A percentile compares a stretch with the other conserved stretches of the same genome.
Conservation (phyloP, 1,140 invertebrate genomes). For the Mycetomoellerius zeteki region DNA sequence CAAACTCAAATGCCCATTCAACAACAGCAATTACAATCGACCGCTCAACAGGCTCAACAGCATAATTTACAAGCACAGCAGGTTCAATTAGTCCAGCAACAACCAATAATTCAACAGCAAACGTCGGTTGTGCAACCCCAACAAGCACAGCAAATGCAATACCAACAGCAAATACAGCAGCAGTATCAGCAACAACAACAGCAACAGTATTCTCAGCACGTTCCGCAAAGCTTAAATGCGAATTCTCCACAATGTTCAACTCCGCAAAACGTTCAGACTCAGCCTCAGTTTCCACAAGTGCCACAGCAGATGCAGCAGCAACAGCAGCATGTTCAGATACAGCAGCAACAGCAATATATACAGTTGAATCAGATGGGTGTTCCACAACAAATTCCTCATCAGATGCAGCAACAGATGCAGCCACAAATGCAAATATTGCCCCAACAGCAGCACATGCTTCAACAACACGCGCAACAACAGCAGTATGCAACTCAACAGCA, state of each 20-base stretch:
- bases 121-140: slow-evolving; percentile 89
- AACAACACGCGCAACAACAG: slow-evolving; percentile 72
- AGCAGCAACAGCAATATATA: slow-evolving; percentile 75
- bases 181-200: slow-evolving; percentile 84
- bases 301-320: slow-evolving; percentile 85
- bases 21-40: slow-evolving; percentile 82
- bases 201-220: slow-evolving; percentile 85
- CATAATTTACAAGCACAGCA: slow-evolving; percentile 84
- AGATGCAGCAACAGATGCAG: slow-evolving; percentile 83
- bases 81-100: slow-evolving; percentile 84
- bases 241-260: slow-evolving; percentile 88
- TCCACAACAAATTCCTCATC: slow-evolving; percentile 86
- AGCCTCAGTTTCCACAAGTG: slow-evolving; percentile 86
- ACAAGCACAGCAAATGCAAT: slow-evolving; percentile 87
- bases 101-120: slow-evolving; percentile 84
- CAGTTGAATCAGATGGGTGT: slow-evolving; percentile 86
- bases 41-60: slow-evolving; percentile 80
- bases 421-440: slow-evolving; percentile 78
- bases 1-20: slow-evolving; percentile 88
- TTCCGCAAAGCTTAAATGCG: slow-evolving; percentile 78
- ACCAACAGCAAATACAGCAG: slow-evolving; percentile 85
- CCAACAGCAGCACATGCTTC: slow-evolving; percentile 81
- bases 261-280: slow-evolving; percentile 86
- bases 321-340: slow-evolving; percentile 78
- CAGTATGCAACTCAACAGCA: slow-evolving; percentile 72